Conservation (phyloP, 2,888 invertebrate species). For the Operophtera brumata region DNA sequence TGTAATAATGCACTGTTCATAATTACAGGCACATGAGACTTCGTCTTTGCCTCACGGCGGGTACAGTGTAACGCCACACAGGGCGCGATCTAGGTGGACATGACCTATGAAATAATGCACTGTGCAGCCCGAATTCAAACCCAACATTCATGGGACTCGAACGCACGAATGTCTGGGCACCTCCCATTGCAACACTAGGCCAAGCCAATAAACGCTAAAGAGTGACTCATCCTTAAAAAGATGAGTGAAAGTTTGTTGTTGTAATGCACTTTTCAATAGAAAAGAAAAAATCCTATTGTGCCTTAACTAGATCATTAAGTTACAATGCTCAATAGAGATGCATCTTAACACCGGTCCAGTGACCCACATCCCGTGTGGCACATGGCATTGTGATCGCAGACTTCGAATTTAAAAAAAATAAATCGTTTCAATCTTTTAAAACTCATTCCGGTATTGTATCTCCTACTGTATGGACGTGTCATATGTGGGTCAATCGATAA, state of each 20-base stretch:
- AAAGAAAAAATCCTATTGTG: constrained; percentile 21
- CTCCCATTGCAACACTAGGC: neutral
- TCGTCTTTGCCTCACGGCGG: no score
- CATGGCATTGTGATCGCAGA: constrained; percentile 55
- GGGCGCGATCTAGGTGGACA: no score
- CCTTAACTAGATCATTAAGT: constrained; percentile 20
- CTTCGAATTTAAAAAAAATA: constrained; percentile 59
- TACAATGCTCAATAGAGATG: constrained; percentile 48
- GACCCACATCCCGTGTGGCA: constrained; percentile 63
- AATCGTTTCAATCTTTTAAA: constrained; percentile 51
- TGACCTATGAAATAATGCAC: no score
- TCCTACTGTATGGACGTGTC: constrained; percentile 52
- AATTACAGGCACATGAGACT: no score
- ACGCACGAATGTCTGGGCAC: no score
- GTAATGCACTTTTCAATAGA: constrained; percentile 20
- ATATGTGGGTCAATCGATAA: constrained; percentile 14
- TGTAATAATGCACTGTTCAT: no score
- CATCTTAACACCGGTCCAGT: constrained; percentile 64
- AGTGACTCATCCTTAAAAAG: neutral
- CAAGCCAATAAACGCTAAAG: neutral
- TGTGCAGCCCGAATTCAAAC: no score
- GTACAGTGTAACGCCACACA: no score
- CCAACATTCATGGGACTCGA: no score
- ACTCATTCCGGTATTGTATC: constrained; percentile 62
- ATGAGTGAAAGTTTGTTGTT: constrained; percentile 5